Evolutionary conservation across 2,888 invertebrate species (phyloP), one percentile per base, ranked within the genome.

Genomic region (Ctena decussata): DNA sequence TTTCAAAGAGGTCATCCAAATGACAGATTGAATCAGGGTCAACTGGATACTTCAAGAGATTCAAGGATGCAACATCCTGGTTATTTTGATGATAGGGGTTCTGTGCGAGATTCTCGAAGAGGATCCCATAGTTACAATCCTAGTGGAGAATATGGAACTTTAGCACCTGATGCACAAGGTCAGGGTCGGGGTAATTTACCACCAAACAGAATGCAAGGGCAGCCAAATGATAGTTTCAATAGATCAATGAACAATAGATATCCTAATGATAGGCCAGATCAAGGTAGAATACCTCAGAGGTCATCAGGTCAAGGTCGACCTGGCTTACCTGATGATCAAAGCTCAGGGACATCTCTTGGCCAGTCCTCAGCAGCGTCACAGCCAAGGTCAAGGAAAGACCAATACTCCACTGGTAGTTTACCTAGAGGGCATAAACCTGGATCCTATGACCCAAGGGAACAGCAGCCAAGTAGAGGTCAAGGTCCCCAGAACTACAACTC

Each of bases 271-370:
- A 82, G 78, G 73, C 74, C 41, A 30, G 81, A 87, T 49, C 77
- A 39, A 35, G 60, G 69, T 71, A 73, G 88, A 27, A 41, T 30
- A 12, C 44, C 72, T 72, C 72, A 72, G 60, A 57, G 71, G 24
- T 88, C 88, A 79, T 73, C 84, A 60, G 79, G 73, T 76, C 85
- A 80, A 37, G 76, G 83, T 78, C 83, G 82, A 69, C 71, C 44
- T 18, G 39, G 81, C 37, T 53, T 81, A 21, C 88, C 85, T 65
- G 75, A 76, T 46, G 84, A 85, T 77, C 88, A 83, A 80, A 85
- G 83, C 73, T 85, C 88, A 83, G 75, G 78, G 83, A 46, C 87
- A 73, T 70, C 79, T 35, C 70, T 76, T n/a, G 65, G 65, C 18
- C 65, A 65, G 46, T 72, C 72, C 8, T 72, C 72, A 41, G 44